These are phyloP conservation scores for Craterocephalus amniculus DNA, from an alignment of 2,797 vertebrate genomes.

Conservation along the genomic window DNA sequence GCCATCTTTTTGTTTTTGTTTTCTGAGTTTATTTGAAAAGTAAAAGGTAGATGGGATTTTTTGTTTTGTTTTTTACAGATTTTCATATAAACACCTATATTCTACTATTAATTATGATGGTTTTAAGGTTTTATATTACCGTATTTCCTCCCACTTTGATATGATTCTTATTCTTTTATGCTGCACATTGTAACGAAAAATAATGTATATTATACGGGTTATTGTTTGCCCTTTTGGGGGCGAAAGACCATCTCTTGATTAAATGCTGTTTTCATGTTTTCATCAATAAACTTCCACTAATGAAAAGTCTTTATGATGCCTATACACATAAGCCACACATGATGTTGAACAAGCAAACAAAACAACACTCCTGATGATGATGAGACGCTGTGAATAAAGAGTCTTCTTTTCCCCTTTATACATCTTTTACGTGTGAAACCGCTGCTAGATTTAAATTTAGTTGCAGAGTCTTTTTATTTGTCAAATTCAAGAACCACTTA, in stretches of 20 bases:
- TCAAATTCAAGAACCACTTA: conserved; percentile 61
- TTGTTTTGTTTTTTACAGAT: not conserved
- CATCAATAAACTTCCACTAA: conserved; percentile 15
- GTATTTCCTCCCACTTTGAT: not conserved
- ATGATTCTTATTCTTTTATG: not conserved
- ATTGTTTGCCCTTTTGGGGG: not conserved
- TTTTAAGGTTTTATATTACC: conserved; percentile 8
- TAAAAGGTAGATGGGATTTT: not conserved
- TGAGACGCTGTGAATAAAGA: not conserved
- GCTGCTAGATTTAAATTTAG: conserved; percentile 37
- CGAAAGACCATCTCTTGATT: not conserved
- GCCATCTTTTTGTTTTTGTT: conserved; percentile 35
- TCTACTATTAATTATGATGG: not conserved
- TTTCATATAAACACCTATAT: not conserved
- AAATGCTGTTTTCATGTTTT: conserved; percentile 4
- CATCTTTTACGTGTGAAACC: conserved; percentile 28
- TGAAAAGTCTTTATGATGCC: not conserved
- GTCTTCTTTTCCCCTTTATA: conserved; percentile 5
- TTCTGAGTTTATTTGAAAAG: no score
- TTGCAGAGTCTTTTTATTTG: conserved; percentile 27
- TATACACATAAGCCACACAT: not conserved
- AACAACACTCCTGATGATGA: conserved; percentile 4
- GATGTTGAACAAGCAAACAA: conserved; percentile 7
- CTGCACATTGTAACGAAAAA: not conserved
- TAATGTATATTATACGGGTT: not conserved